Evolutionary conservation across 2,113 vertebrate species (phyloP), one percentile per base, ranked within the genome.

Genomic region (Hydrolagus affinis): DNA sequence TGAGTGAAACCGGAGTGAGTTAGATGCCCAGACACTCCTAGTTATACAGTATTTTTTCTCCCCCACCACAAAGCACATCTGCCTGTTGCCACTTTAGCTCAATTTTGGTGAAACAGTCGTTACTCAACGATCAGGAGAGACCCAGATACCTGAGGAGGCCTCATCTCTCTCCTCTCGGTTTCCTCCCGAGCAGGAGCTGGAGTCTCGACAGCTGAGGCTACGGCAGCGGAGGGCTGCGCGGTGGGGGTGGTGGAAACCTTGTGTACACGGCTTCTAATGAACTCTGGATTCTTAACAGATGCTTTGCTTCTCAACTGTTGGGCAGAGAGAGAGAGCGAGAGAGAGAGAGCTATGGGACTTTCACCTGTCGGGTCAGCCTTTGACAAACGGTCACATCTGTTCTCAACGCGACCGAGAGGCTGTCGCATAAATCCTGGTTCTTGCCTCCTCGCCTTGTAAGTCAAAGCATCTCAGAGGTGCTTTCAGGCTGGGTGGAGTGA

Each of bases 201-300:
- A 25, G 11, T 23, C 60, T n/a, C 25, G 25, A 83, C 78, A 83
- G 78, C 60, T 83, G 78, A 83, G n/a, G 32, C 21, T 32, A 15
- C 60, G 30, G 60, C 25, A 83, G 21, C 59, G 30, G 78, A 83
- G 11, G 14, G 28, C n/a, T n/a, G 60, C 62, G 21, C 59, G 60
- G 21, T 32, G n/a, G 14, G 60, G 32, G 23, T 68, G 28, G 30
- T 66, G 66, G 66, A 32, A 83, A 60, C 66, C 15, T 83, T 28
- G 30, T 68, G 14, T 3, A 30, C 78, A 66, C 28, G 66, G 62
- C 62, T 68, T 68, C 8, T 83, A 83, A 83, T 83, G 78, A 66
- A 83, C 32, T 83, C 62, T 66, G 60, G 66, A 23, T 28, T 83
- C 77, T 17, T 66, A 83, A 66, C 25, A 83, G 62, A 83, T 68